Conservation (phyloP, 2,113 vertebrate species). For the Athene cunicularia region DNA sequence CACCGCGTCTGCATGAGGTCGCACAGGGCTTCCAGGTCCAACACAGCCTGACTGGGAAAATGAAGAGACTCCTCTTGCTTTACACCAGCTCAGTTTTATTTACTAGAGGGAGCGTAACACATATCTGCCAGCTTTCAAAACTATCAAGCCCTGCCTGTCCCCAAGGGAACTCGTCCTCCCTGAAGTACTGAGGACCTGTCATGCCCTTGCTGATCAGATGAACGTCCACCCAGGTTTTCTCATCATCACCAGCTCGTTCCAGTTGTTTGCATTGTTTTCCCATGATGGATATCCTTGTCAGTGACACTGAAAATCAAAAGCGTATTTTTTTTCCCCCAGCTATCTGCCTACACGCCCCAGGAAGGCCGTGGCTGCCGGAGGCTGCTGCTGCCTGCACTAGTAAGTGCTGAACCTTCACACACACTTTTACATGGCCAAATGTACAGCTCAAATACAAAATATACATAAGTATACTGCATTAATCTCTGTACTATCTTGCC, state of each 20-base stretch:
- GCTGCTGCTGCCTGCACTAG: too few relatives aligned
- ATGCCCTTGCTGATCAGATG: not conserved
- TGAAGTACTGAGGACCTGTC: not conserved
- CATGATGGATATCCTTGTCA: not conserved
- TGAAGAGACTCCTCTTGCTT: not conserved
- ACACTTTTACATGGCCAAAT: fast-evolving
- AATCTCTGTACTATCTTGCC: not conserved
- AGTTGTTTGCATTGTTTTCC: not conserved
- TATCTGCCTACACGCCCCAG: fast-evolving
- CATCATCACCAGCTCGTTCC: fast-evolving
- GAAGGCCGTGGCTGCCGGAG: not conserved
- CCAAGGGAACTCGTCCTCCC: not conserved
- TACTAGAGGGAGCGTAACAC: fast-evolving
- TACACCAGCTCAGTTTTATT: not conserved
- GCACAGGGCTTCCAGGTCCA: not conserved
- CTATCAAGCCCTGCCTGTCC: not conserved
- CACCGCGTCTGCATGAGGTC: not conserved
- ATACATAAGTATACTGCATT: not conserved
- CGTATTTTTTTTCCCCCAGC: not conserved
- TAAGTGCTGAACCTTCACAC: not conserved
- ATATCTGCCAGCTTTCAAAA: not conserved
- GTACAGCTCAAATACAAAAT: not conserved
- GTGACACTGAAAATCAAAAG: not conserved
- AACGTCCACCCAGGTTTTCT: not conserved
- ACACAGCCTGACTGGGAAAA: not conserved